phyloP scores from a whole-genome alignment of 1,140 invertebrate genomes.

The Pemphigus obesinymphae region DNA sequence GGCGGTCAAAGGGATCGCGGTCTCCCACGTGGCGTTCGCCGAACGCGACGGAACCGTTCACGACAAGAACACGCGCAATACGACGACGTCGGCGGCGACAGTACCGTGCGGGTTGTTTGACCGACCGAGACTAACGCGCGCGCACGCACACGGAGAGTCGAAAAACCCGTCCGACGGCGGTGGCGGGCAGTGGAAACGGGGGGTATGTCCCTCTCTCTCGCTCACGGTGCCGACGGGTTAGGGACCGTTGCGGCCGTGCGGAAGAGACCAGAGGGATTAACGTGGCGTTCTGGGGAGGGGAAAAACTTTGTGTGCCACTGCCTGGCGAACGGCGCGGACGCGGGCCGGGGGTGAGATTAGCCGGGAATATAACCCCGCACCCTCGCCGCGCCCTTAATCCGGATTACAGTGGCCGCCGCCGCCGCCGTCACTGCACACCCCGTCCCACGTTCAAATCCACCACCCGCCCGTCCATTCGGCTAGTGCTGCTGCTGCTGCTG shows the following conservation, averaged over 20 bases:
- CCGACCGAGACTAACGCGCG: conserved; percentile 33
- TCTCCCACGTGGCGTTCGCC: no score
- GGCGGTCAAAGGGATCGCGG: no score
- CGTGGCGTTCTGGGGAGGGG: not conserved
- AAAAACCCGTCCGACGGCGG: conserved; percentile 19
- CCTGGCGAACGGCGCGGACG: not conserved
- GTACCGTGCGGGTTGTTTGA: conserved; percentile 8
- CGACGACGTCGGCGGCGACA: not conserved
- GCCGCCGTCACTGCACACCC: not conserved
- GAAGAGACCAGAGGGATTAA: conserved; percentile 22
- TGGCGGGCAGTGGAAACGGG: not conserved
- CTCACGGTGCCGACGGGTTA: not conserved
- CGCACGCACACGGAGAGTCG: not conserved
- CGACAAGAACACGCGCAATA: not conserved
- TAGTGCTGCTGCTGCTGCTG: not conserved
- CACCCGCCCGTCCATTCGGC: not conserved
- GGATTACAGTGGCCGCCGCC: conserved; percentile 8
- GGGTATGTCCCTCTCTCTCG: not conserved
- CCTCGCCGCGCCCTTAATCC: conserved; percentile 13
- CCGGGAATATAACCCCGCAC: conserved; percentile 28
- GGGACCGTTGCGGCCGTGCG: not conserved
- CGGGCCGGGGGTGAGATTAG: conserved; percentile 27
- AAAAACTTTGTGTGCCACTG: conserved; percentile 24
- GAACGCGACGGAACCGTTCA: no score
- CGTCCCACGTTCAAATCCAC: not conserved